These are phyloP conservation scores for Dasyprocta punctata DNA, from an alignment of 2,113 vertebrate species.

Conservation along the genomic window DNA sequence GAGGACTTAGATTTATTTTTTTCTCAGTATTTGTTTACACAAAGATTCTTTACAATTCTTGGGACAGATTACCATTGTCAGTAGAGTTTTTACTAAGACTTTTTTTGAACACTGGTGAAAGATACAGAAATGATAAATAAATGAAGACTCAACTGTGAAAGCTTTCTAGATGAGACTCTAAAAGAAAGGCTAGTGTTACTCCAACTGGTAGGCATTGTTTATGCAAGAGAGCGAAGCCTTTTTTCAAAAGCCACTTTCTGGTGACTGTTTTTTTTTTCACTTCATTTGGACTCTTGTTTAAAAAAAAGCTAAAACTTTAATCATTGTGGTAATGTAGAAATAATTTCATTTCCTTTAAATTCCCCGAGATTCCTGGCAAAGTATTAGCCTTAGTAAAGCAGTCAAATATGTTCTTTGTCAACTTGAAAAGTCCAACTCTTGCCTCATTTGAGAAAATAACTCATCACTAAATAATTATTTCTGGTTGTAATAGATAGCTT, in stretches of 20 bases:
- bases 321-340: conserved; percentile 19
- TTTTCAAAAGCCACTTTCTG: conserved; percentile 10
- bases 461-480: conserved; percentile 17
- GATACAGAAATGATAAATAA: conserved; percentile 73
- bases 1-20: background rate
- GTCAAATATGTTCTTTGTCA: conserved; percentile 19
- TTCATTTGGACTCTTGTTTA: conserved; percentile 38
- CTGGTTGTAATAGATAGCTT: conserved; percentile 23
- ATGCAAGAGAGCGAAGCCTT: conserved; percentile 55
- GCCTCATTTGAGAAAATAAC: conserved; percentile 22
- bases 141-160: conserved; percentile 75
- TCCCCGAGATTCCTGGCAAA: conserved; percentile 22
- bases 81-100: conserved; percentile 64
- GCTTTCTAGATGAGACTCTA: conserved; percentile 65
- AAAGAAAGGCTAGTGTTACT: conserved; percentile 70
- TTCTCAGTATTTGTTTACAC: background rate
- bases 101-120: conserved; percentile 64
- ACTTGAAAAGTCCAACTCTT: conserved; percentile 49
- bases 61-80: background rate
- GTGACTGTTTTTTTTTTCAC: background rate
- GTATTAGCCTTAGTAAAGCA: background rate
- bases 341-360: conserved; percentile 55
- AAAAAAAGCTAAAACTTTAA: conserved; percentile 8
- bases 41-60: conserved; percentile 18
- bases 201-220: conserved; percentile 54